Conservation (phyloP, 2,888 invertebrate genomes). For the Erannis defoliaria region DNA sequence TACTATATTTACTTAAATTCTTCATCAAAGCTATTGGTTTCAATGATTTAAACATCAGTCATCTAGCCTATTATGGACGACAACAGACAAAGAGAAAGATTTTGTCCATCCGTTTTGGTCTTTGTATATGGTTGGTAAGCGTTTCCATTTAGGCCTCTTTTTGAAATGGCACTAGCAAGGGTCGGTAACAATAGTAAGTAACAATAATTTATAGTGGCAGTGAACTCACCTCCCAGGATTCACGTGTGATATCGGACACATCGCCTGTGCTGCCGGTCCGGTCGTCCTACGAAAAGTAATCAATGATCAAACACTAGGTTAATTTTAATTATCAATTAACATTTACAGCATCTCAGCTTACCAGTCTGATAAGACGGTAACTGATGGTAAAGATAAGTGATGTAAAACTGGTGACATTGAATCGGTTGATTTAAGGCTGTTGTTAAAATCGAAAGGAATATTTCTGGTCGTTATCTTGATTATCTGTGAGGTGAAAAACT, state of each 20-base stretch:
- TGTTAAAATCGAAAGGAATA: constrained; percentile 35
- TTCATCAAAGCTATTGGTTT: too few species aligned
- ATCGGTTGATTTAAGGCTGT: constrained; percentile 37
- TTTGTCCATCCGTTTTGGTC: background rate
- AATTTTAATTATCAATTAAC: constrained; percentile 41
- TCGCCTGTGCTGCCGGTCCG: constrained; percentile 90
- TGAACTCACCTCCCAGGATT: constrained; percentile 96
- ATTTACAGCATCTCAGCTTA: constrained; percentile 46
- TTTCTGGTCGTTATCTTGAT: constrained; percentile 24
- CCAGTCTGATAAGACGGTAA: constrained; percentile 68
- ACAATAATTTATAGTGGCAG: background rate
- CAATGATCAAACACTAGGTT: constrained; percentile 38
- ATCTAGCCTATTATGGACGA: too few species aligned
- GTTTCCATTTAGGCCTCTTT: background rate
- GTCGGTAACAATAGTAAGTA: constrained; percentile 12
- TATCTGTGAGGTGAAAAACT: constrained; percentile 21
- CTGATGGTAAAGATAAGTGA: constrained; percentile 59
- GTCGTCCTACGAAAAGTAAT: constrained; percentile 73
- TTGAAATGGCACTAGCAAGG: constrained; percentile 8
- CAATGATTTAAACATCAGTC: too few species aligned
- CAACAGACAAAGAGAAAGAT: too few species aligned
- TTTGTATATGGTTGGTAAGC: background rate
- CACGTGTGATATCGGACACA: constrained; percentile 93
- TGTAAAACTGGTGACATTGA: constrained; percentile 47
- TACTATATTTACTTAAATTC: too few species aligned